Base-by-base conservation (phyloP, 2,113 vertebrate species). In the Craseonycteris thonglongyai region DNA sequence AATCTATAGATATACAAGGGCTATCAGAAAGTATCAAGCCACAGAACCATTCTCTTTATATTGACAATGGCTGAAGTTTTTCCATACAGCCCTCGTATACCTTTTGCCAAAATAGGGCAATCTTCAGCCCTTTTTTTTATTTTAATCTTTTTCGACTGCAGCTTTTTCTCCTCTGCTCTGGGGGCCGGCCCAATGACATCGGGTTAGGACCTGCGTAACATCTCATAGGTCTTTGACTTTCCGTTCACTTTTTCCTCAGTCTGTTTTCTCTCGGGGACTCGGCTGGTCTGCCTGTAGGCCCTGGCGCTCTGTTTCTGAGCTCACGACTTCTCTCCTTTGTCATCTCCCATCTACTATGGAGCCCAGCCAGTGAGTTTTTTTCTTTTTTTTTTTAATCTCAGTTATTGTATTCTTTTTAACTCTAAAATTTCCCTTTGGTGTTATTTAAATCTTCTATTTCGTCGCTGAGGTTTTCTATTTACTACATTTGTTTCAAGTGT, bases 161-260 rank as follows among this genome's bases (percentile, higher is more conserved):
- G 18, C 3, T 61, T 5, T 10, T 26, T 10, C 47, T 40, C n/a
- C 40, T 24, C 8, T 38, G 24, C 47, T 38, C 28, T 19, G 2
- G 13, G 19, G 56, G 63, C 22, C 5, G n/a, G n/a, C n/a, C 24
- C 1, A 14, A 4, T 6, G 11, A 6, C 42, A 1, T 1, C 10
- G 3, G 1, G 5, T 71, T 0, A 28, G 61, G 38, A 54, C 24
- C 24, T 8, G 22, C 4, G n/a, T 51, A 15, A 18, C 1, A 4
- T 21, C 51, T 22, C 42, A 2, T 4, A 1, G 22, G 15, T 21
- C 24, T 22, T 2, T 2, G 21, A 22, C 42, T 14, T 7, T 22
- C 63, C 19, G 22, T 4, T 30, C 45, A 22, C 28, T 3, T 35
- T 9, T 9, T 22, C 30, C 21, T 3, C 12, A 26, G 0, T 24